A percentile compares a stretch with the other conserved stretches of the same genome.
Evolutionary conservation across 35 echinoderm and acorn worm species (phyloP).

Genomic region (Acanthaster planci): DNA sequence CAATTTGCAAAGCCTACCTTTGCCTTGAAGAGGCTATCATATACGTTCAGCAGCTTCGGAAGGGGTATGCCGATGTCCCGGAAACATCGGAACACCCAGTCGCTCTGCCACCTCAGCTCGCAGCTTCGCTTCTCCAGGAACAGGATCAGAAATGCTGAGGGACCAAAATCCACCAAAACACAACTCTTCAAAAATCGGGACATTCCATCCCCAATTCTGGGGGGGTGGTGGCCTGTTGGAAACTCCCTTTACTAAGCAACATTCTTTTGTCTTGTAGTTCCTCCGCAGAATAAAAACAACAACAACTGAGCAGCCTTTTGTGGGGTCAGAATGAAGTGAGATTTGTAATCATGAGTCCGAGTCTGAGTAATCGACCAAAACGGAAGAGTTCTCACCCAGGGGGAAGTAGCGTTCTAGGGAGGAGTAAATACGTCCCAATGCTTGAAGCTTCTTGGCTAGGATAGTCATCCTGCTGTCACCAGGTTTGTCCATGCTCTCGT

Average conservation of each 20-base stretch:
- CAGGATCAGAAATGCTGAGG: constrained; percentile 70
- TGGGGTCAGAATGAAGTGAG: too few species aligned
- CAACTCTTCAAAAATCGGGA: too few species aligned
- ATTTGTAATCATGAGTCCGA: too few species aligned
- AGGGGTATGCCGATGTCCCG: constrained; percentile 51
- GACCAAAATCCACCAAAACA: not conserved
- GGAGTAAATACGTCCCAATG: constrained; percentile 67
- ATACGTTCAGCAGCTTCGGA: constrained; percentile 64
- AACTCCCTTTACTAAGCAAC: too few species aligned
- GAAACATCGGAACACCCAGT: constrained; percentile 76
- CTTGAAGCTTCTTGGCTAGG: constrained; percentile 66
- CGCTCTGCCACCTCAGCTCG: constrained; percentile 43
- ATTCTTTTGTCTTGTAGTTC: too few species aligned
- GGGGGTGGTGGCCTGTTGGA: too few species aligned
- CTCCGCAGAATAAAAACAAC: too few species aligned
- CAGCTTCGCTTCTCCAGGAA: constrained; percentile 83
- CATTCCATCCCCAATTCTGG: too few species aligned
- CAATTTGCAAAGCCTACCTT: constrained; percentile 70
- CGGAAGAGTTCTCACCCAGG: constrained; percentile 61
- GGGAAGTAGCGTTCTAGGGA: constrained; percentile 91
- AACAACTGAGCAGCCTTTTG: too few species aligned
- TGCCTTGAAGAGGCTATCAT: constrained; percentile 77
- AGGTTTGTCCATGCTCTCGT: constrained; percentile 44
- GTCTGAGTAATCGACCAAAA: too few species aligned
- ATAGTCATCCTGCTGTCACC: constrained; percentile 52